Percentiles rank a stretch among this genome's conserved stretches.
These are phyloP conservation scores for Pluvialis apricaria DNA, from an alignment of 2,113 vertebrate genomes.

Conservation along the genomic window DNA sequence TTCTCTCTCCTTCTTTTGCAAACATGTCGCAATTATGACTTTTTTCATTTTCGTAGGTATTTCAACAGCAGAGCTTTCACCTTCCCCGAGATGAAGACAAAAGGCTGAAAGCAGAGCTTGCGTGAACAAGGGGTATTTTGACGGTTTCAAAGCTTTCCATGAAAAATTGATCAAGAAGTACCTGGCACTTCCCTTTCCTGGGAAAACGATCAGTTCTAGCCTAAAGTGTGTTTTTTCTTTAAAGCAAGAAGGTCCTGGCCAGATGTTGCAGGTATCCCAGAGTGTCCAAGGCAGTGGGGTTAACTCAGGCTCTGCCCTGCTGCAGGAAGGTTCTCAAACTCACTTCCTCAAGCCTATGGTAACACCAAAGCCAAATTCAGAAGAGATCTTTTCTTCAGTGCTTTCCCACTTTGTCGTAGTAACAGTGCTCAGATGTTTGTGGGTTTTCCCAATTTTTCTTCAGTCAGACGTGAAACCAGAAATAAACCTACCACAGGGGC, in stretches of 20 bases:
- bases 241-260: neutral
- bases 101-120: neutral
- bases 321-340: neutral
- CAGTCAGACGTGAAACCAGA: neutral
- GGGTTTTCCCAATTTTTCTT: neutral
- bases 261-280: fast-evolving
- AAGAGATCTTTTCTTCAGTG: neutral
- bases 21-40: neutral
- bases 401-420: neutral
- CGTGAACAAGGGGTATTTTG: neutral
- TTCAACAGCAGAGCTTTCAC: neutral
- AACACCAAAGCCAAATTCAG: neutral
- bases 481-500: neutral
- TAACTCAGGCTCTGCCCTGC: neutral
- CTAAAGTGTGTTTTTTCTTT: neutral
- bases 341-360: neutral
- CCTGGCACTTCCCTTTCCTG: neutral
- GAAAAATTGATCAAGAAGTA: neutral
- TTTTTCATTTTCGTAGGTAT: neutral
- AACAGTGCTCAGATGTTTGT: neutral
- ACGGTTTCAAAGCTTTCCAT: neutral
- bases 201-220: neutral
- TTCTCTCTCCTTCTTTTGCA: neutral
- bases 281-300: neutral
- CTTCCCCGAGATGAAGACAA: neutral